Conservation (phyloP, 2,113 vertebrate species). For the Alouatta palliata region DNA sequence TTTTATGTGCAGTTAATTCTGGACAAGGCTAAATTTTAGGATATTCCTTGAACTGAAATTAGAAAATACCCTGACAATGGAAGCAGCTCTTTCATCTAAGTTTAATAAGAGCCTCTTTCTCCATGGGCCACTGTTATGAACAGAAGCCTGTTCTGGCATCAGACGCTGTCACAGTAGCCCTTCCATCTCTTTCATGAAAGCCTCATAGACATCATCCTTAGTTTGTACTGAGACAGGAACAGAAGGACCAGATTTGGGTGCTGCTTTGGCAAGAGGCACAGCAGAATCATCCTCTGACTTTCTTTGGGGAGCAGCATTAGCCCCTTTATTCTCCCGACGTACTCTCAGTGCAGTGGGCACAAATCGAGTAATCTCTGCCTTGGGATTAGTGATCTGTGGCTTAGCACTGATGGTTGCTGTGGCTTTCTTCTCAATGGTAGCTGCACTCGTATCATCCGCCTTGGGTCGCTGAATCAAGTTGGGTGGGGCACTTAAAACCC, state of each 20-base stretch:
- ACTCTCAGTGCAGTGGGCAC: slow-evolving; percentile 96
- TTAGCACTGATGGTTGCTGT: slow-evolving; percentile 98
- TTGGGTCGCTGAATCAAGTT: slow-evolving; percentile 96
- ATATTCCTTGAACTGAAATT: slow-evolving; percentile 54
- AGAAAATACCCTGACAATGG: slow-evolving; percentile 59
- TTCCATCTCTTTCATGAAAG: slow-evolving; percentile 99
- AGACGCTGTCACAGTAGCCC: slow-evolving; percentile 89
- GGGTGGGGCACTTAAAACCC: slow-evolving; percentile 96
- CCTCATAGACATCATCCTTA: slow-evolving; percentile 98
- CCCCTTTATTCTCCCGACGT: slow-evolving; percentile 91
- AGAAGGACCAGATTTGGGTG: slow-evolving; percentile 84
- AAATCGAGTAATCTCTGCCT: slow-evolving; percentile 97
- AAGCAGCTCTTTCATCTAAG: slow-evolving; percentile 24
- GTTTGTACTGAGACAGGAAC: slow-evolving; percentile 92
- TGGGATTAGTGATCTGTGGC: slow-evolving; percentile 98
- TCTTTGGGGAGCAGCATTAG: slow-evolving; percentile 82
- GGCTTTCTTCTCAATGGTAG: slow-evolving; percentile 91
- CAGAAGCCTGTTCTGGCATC: slow-evolving; percentile 20
- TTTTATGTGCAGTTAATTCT: slow-evolving; percentile 27
- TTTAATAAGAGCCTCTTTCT: neutral
- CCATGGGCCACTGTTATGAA: neutral
- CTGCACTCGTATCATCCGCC: slow-evolving; percentile 87
- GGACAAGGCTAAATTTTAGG: slow-evolving; percentile 44
- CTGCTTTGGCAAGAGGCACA: slow-evolving; percentile 84
- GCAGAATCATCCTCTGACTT: slow-evolving; percentile 86